Percentiles rank a stretch among this genome's conserved stretches.
Evolutionary conservation across 2,888 invertebrate genomes (phyloP).

Genomic region (Julus scanicus): DNA sequence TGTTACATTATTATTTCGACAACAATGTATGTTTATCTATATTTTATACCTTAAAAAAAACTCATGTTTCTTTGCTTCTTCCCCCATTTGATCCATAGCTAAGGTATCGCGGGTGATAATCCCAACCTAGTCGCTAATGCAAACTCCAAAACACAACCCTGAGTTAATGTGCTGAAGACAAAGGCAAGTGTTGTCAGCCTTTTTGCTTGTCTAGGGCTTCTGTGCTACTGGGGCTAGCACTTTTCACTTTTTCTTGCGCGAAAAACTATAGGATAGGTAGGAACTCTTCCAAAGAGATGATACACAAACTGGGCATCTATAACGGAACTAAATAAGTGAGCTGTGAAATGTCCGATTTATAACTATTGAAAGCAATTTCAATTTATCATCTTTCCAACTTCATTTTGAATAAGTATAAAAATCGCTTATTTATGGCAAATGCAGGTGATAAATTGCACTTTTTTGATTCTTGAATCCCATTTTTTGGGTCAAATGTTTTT

Average conservation of each 20-base stretch:
- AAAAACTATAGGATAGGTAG: not conserved
- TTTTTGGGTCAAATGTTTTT: not conserved
- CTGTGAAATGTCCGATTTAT: not conserved
- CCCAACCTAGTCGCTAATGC: conserved; percentile 58
- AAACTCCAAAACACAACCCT: conserved; percentile 58
- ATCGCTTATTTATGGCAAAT: not conserved
- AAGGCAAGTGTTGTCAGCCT: conserved; percentile 60
- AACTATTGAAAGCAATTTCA: not conserved
- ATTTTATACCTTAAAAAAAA: conserved; percentile 54
- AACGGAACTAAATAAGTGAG: not conserved
- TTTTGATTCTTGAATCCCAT: not conserved
- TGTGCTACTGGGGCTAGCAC: conserved; percentile 23
- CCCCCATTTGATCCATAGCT: conserved; percentile 68
- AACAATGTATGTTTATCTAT: conserved; percentile 38
- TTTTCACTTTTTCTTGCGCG: conserved; percentile 7
- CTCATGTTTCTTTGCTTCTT: conserved; percentile 66
- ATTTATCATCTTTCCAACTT: not conserved
- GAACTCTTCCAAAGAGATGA: not conserved
- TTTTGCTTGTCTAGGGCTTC: conserved; percentile 50
- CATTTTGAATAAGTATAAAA: not conserved
- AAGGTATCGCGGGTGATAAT: conserved; percentile 68
- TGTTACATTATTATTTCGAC: conserved; percentile 28
- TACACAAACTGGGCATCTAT: not conserved
- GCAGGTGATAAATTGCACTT: not conserved
- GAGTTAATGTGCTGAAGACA: conserved; percentile 60